Base-by-base conservation (phyloP, 2,113 vertebrate species). In the Tyto alba region DNA sequence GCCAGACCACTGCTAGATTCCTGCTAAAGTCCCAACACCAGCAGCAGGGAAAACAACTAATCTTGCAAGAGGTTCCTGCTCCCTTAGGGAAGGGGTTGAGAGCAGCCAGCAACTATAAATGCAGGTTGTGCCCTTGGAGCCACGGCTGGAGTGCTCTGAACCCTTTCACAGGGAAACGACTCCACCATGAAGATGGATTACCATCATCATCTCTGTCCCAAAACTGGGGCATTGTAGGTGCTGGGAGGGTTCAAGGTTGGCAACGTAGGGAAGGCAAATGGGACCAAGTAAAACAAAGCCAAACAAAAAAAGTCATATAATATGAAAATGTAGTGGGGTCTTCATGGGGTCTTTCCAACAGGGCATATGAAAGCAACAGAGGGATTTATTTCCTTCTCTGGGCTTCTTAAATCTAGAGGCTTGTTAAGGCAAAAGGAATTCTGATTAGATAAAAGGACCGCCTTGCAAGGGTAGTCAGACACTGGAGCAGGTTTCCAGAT, bases 281-380 rank as follows among this genome's bases (percentile, higher is more conserved):
- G 16, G 36, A 50, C 5, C 21, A 75, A 50, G 21, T 41, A 3
- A 88, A 85, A 71, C 8, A 5, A 74, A 90, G 19, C 2, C 32
- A 50, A 62, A 47, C 0, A 32, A 48, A 3, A 32, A 48, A 3
- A 90, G 8, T 5, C n/a, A 11, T 3, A 27, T 3, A 48, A 6
- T 21, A 18, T 9, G 11, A 10, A 79, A 83, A 88, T 77, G 40
- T 62, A 62, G 22, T 4, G 5, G 9, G 18, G 29, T 16, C 30
- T 82, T 60, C 0, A 2, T 30, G 36, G 16, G 16, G 16, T 48
- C 38, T 77, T 78, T 76, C 38, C 41, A 80, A 26, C 6, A 21
- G 38, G 16, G 12, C 64, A 18, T 74, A 55, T 74, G 32, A 72
- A 88, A 88, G 47, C 29, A 79, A 64, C 14, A 29, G n/a, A 63